phyloP scores from a whole-genome alignment of 2,797 vertebrate species.

The Echeneis naucrates region DNA sequence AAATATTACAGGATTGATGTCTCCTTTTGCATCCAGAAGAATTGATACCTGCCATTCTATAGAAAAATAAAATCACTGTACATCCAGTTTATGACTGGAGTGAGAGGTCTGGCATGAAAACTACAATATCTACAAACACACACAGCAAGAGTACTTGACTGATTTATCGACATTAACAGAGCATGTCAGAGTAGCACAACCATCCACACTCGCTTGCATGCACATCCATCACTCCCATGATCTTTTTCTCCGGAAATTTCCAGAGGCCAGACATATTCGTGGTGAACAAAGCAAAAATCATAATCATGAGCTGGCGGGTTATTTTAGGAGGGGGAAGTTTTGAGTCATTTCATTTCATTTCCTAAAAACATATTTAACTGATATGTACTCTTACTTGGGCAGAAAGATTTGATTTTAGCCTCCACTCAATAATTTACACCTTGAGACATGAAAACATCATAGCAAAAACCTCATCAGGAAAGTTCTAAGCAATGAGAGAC shows the following conservation, averaged over 20 bases:
- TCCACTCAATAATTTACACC: not conserved
- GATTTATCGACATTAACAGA: slow-evolving; percentile 25
- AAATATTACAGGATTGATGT: slow-evolving; percentile 78
- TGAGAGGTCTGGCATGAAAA: slow-evolving; percentile 55
- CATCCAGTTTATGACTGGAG: slow-evolving; percentile 58
- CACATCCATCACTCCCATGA: not conserved
- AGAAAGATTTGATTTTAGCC: not conserved
- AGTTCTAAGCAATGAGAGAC: not conserved
- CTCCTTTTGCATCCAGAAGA: slow-evolving; percentile 65
- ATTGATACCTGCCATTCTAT: slow-evolving; percentile 59
- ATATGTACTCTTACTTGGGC: not conserved
- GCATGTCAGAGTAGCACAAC: slow-evolving; percentile 39
- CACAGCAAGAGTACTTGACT: slow-evolving; percentile 23
- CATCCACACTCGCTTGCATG: not conserved
- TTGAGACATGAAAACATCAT: not conserved
- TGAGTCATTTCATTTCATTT: slow-evolving; percentile 12
- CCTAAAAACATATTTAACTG: not conserved
- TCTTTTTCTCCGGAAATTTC: slow-evolving; percentile 2
- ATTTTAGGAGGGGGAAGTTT: slow-evolving; percentile 36
- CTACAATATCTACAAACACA: slow-evolving; percentile 27
- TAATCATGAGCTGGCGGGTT: slow-evolving; percentile 17
- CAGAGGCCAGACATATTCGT: slow-evolving; percentile 2
- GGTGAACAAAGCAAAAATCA: slow-evolving; percentile 32
- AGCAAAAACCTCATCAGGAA: not conserved
- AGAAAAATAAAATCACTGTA: slow-evolving; percentile 80